These are phyloP conservation scores for Ficedula albicollis DNA, from an alignment of 2,797 vertebrate genomes.

Conservation along the genomic window DNA sequence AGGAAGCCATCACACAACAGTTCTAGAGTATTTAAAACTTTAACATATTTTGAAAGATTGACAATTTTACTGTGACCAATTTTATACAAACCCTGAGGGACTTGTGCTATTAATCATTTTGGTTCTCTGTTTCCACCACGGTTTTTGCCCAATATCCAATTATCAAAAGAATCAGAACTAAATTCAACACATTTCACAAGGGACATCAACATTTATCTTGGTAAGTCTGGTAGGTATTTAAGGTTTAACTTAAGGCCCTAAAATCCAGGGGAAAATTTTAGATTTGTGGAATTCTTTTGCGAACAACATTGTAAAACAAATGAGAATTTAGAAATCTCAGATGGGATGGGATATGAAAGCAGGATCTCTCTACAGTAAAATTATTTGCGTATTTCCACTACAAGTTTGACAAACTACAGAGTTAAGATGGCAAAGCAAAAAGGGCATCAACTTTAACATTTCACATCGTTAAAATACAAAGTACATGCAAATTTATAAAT, in stretches of 20 bases:
- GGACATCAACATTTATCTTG: background rate
- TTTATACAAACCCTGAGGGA: background rate
- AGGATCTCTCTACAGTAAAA: background rate
- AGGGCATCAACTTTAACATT: background rate
- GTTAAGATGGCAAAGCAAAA: background rate
- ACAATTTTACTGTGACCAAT: background rate
- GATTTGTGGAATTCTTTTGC: background rate
- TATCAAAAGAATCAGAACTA: constrained; percentile 22
- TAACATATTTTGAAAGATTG: background rate
- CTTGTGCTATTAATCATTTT: background rate
- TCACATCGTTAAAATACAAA: background rate
- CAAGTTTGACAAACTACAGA: background rate
- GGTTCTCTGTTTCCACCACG: background rate
- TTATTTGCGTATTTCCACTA: background rate
- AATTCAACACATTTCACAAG: constrained; percentile 31
- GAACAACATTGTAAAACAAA: background rate
- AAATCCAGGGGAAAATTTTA: background rate
- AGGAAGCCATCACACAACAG: background rate
- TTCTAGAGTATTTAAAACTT: background rate
- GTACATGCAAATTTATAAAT: background rate
- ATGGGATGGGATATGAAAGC: background rate
- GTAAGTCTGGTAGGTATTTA: background rate
- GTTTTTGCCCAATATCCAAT: background rate
- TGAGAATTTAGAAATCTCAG: background rate
- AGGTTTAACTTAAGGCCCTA: background rate